Evolutionary conservation across 2,797 vertebrate species (phyloP), one percentile per base, ranked within the genome.

Genomic region (Heteromormyrus szaboi): DNA sequence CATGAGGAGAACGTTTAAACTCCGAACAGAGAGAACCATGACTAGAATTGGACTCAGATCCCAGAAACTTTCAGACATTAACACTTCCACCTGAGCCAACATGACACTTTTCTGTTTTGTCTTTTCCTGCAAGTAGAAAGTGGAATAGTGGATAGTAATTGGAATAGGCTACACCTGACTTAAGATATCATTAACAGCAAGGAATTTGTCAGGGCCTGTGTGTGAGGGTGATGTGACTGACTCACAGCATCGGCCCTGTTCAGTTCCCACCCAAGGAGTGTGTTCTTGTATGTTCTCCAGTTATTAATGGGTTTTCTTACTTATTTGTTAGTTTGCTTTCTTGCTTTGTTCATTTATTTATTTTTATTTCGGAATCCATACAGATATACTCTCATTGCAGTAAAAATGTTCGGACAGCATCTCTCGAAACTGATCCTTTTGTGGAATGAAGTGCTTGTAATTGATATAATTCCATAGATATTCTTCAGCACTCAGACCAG

Each of bases 391-490:
- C 17, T 81, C 41, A 46, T n/a, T 81, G 6, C 41, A 81, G 33
- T 41, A 44, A n/a, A 17, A 79, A 17, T 79, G 6, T 44, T 79
- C 72, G 4, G 37, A 19, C 6, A 3, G 19, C 41, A 17, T 44
- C 37, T 37, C 37, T n/a, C 5, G 2, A 79, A 79, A n/a, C 76
- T n/a, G 76, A 81, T n/a, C 17, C 19, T 81, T 25, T 14, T 51
- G 44, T 84, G 4, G n/a, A 84, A 51, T 51, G 12, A 22, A 14
- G 8, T 51, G 44, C 41, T 81, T 51, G 22, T 50, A 68, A 48
- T 25, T 88, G 22, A 88, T 54, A 62, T 85, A 41, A 88, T 88
- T 84, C 29, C 88, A 62, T 59, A 56, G 81, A 5, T 83, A 59
- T 56, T 22, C n/a, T 65, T 84, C n/a, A 44, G 33, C 41, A 85